Base-by-base conservation (phyloP, 2,113 vertebrate species). In the Gallinago jamesoni region DNA sequence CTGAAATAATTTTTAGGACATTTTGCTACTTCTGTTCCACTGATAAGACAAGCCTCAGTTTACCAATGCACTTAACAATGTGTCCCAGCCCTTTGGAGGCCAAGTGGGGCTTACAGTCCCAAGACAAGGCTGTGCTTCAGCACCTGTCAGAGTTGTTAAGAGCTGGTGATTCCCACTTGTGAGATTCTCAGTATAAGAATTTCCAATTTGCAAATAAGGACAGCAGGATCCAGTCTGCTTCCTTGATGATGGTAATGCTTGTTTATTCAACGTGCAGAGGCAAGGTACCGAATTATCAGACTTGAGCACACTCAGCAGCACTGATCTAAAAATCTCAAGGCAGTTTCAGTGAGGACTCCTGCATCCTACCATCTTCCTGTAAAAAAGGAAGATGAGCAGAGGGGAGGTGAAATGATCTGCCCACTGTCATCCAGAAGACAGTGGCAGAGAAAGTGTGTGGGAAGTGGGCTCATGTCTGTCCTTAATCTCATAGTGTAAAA, bases 61-160 rank as follows among this genome's bases (percentile, higher is more conserved):
- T 84, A 23, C 50, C 33, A 43, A 2, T 27, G 47, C 10, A 6
- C 5, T 39, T 75, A 70, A 10, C 4, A 2, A 2, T 31, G 23
- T 35, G 39, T 59, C 22, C 28, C 23, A 53, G 56, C 37, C 22
- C 56, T 55, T 1, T 9, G 35, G 35, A 64, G 33, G 21, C 5
- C 39, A 70, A 6, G 30, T 35, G n/a, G 23, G 31, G 5, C 7
- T 69, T 74, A 21, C 0, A 4, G 14, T 66, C 30, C 20, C 20
- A 31, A 48, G 30, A 27, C 6, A 6, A 75, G 35, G 31, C 23
- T 75, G 25, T 1, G 3, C 24, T 59, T 88, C 62, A 66, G 66
- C 1, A 0, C 22, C 28, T 79, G 22, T 55, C 11, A 20, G 47
- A 56, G 37, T 52, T 2, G 1, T 57, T 39, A 56, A 10, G 18